Conservation (phyloP, 2,113 vertebrate species). For the Eubucco bourcierii region DNA sequence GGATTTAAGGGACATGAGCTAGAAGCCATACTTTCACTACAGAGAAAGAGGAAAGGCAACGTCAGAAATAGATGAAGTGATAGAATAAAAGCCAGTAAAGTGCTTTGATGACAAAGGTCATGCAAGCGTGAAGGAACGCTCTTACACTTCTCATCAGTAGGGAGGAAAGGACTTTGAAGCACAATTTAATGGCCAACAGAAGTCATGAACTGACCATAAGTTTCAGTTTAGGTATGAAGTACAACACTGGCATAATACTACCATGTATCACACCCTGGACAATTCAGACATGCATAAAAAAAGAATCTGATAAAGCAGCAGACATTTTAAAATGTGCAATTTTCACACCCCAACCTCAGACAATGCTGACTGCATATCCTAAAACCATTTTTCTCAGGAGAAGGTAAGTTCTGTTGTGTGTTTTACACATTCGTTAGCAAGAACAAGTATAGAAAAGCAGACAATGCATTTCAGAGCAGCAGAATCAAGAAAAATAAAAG, state of each 20-base stretch:
- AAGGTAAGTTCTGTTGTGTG: background rate
- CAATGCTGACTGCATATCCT: no score
- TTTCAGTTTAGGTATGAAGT: background rate
- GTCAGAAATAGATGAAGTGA: slow-evolving; percentile 64
- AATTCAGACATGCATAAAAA: background rate
- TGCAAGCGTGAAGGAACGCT: slow-evolving; percentile 58
- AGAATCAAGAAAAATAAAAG: background rate
- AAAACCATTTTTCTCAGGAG: background rate
- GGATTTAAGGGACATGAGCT: slow-evolving; percentile 68
- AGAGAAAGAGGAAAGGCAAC: slow-evolving; percentile 63
- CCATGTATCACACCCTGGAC: background rate
- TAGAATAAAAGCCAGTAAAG: slow-evolving; percentile 72
- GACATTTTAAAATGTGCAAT: background rate
- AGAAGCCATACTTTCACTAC: slow-evolving; percentile 4
- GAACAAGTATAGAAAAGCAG: background rate
- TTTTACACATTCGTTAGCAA: background rate
- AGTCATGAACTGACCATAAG: background rate
- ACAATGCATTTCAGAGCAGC: background rate
- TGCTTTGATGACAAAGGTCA: slow-evolving; percentile 74
- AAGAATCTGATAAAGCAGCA: background rate
- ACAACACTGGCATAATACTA: background rate
- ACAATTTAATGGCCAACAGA: slow-evolving; percentile 54
- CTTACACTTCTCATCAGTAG: slow-evolving; percentile 34
- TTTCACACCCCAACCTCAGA: background rate
- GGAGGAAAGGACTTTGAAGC: slow-evolving; percentile 52